Evolutionary conservation across 2,113 vertebrate species (phyloP).

Genomic region (Zingel zingel): DNA sequence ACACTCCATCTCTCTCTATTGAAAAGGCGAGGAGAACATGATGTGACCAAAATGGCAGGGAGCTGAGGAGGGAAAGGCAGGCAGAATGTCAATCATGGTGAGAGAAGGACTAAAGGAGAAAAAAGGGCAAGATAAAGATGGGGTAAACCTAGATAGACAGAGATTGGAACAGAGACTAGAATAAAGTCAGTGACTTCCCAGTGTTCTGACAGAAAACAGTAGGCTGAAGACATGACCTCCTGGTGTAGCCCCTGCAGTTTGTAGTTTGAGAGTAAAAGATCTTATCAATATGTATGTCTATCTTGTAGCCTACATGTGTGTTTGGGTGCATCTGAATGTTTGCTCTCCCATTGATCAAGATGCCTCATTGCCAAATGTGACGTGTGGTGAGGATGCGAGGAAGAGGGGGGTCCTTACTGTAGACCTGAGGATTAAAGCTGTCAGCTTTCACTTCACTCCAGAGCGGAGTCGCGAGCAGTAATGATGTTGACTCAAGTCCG

Average conservation of each 20-base stretch:
- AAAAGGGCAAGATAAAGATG: slow-evolving; percentile 4
- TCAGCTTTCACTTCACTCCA: slow-evolving; percentile 44
- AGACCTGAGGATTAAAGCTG: slow-evolving; percentile 58
- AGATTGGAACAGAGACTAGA: not conserved
- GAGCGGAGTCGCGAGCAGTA: slow-evolving; percentile 57
- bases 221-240: slow-evolving; percentile 12
- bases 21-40: slow-evolving; percentile 53
- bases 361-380: slow-evolving; percentile 52
- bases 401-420: not conserved
- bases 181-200: not conserved
- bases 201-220: not conserved
- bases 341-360: slow-evolving; percentile 48
- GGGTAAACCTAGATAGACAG: not conserved
- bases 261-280: not conserved
- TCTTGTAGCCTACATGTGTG: slow-evolving; percentile 10
- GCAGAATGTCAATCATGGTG: not conserved
- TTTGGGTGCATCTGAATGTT: slow-evolving; percentile 19
- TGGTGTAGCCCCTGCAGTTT: not conserved
- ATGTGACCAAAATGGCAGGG: slow-evolving; percentile 48
- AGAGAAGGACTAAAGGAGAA: not conserved
- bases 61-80: slow-evolving; percentile 18
- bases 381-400: not conserved
- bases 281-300: slow-evolving; percentile 60
- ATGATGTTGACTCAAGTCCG: slow-evolving; percentile 78
- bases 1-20: not conserved